phyloP scores from a whole-genome alignment of 1,140 invertebrate genomes.

The Sycobia sp. region DNA sequence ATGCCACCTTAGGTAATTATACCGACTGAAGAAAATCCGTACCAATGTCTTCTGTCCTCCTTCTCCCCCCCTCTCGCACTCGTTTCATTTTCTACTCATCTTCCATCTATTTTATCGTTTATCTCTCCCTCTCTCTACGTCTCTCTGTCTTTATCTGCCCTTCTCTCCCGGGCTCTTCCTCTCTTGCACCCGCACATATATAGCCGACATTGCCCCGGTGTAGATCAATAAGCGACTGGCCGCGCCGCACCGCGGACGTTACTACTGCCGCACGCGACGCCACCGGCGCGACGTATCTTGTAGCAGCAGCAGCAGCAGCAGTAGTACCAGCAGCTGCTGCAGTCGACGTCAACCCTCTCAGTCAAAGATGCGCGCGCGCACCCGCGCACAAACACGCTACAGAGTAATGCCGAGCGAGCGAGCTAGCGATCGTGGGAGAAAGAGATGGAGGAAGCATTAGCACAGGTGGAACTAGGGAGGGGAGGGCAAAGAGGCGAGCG shows the following conservation, averaged over 20 bases:
- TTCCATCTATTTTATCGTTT: no score
- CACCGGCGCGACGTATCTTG: background rate
- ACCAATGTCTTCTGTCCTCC: no score
- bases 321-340: background rate
- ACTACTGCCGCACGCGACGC: background rate
- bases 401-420: background rate
- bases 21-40: no score
- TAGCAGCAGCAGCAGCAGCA: background rate
- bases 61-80: no score
- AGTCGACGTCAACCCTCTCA: conserved; percentile 14
- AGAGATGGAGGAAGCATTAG: background rate
- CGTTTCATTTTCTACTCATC: no score
- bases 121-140: no score
- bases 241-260: background rate
- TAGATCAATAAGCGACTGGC: conserved; percentile 44
- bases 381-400: no score
- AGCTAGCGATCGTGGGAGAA: background rate
- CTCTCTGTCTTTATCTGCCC: background rate
- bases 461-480: background rate
- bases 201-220: conserved; percentile 48
- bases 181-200: background rate
- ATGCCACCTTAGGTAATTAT: no score
- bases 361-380: conserved; percentile 18
- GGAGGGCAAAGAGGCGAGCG: background rate
- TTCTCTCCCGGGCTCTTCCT: background rate